phyloP scores from a whole-genome alignment of 2,888 invertebrate genomes.

The Melitaea athalia region DNA sequence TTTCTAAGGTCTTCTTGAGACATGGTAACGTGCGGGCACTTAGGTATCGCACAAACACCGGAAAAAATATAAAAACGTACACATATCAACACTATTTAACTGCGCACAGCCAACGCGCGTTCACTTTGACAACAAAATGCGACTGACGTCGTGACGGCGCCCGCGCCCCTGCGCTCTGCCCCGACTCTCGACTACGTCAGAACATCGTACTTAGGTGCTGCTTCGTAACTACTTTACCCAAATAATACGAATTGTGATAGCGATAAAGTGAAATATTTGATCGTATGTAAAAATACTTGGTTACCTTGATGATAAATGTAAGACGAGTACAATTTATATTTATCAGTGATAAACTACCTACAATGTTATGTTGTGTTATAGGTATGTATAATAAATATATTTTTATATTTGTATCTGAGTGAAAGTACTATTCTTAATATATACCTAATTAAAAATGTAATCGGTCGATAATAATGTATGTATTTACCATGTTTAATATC shows the following conservation, averaged over 20 bases:
- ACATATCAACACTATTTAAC: conserved; percentile 66
- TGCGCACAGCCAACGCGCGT: conserved; percentile 64
- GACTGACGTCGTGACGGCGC: conserved; percentile 66
- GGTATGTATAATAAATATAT: background rate
- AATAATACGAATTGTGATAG: conserved; percentile 41
- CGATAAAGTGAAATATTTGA: conserved; percentile 38
- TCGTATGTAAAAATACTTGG: conserved; percentile 29
- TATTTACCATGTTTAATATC: too few species aligned
- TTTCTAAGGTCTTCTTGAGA: conserved; percentile 69
- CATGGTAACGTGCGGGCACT: conserved; percentile 60
- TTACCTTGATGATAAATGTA: conserved; percentile 27
- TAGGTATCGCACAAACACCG: conserved; percentile 61
- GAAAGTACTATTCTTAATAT: too few species aligned
- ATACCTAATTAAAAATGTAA: too few species aligned
- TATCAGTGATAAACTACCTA: background rate
- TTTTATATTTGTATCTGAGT: background rate
- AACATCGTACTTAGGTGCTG: conserved; percentile 33
- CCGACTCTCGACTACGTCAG: conserved; percentile 39
- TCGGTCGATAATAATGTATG: too few species aligned
- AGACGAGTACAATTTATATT: background rate
- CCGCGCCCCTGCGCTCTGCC: conserved; percentile 46
- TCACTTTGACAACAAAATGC: conserved; percentile 57
- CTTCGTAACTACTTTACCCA: conserved; percentile 40
- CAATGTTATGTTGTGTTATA: background rate
- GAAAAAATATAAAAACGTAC: conserved; percentile 56